Percentiles rank a stretch among this genome's conserved stretches.
Evolutionary conservation across 2,888 invertebrate species (phyloP).

Genomic region (Ectropis crepuscularia): DNA sequence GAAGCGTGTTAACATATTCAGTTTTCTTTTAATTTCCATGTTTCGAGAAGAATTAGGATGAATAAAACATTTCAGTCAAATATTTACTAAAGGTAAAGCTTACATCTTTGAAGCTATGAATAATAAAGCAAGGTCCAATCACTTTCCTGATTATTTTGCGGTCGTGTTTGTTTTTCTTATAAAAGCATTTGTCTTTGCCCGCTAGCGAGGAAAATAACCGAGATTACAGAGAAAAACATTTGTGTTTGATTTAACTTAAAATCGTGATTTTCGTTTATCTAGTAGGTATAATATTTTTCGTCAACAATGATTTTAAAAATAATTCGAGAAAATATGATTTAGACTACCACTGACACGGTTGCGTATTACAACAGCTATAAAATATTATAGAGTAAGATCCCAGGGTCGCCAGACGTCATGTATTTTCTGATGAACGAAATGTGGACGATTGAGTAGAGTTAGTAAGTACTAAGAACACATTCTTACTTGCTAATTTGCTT

Average conservation of each 20-base stretch:
- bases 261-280: not conserved
- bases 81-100: slow-evolving; percentile 52
- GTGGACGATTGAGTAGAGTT: no score
- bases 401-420: no score
- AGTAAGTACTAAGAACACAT: no score
- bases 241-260: not conserved
- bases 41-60: slow-evolving; percentile 47
- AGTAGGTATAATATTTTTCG: no score
- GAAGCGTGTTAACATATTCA: slow-evolving; percentile 44
- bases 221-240: slow-evolving; percentile 1
- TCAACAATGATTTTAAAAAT: no score
- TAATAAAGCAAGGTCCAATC: slow-evolving; percentile 42
- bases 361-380: no score
- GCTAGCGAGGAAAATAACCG: slow-evolving; percentile 21
- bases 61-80: slow-evolving; percentile 60
- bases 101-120: slow-evolving; percentile 44
- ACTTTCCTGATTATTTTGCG: slow-evolving; percentile 40
- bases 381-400: no score
- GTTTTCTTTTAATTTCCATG: slow-evolving; percentile 51
- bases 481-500: no score
- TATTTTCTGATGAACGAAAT: no score
- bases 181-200: slow-evolving; percentile 31
- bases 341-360: no score
- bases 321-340: no score
- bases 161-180: slow-evolving; percentile 43